Evolutionary conservation across 2,888 invertebrate genomes (phyloP).

Genomic region (Phengaris arion): DNA sequence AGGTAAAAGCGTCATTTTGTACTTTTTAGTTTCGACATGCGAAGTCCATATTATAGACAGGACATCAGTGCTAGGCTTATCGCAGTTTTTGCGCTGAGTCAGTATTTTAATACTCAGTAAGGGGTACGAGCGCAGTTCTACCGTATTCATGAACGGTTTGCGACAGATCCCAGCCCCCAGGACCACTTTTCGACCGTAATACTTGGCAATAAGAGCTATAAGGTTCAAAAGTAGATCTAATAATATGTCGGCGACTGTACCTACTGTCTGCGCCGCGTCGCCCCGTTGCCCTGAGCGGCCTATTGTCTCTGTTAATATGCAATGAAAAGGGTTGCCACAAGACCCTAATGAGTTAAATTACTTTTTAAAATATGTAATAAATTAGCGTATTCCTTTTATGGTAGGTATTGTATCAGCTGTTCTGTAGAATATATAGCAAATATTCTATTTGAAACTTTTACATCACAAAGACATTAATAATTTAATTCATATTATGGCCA

Average conservation of each 20-base stretch:
- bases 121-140: background rate
- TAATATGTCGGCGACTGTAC: conserved; percentile 18
- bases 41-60: background rate
- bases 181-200: background rate
- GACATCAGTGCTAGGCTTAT: background rate
- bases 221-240: conserved; percentile 31
- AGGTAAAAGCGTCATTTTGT: background rate
- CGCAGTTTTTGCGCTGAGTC: conserved; percentile 4
- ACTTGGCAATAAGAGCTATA: background rate
- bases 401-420: too few species aligned
- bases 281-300: conserved; percentile 43
- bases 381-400: too few species aligned
- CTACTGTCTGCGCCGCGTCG: conserved; percentile 23
- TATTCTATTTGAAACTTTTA: too few species aligned
- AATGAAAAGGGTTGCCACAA: conserved; percentile 44
- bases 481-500: too few species aligned
- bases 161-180: background rate
- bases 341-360: background rate
- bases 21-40: background rate
- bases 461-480: too few species aligned
- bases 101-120: conserved; percentile 6
- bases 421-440: too few species aligned
- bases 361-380: too few species aligned
- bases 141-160: background rate
- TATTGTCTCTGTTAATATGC: conserved; percentile 49